Evolutionary conservation across 2,888 invertebrate species (phyloP).

Genomic region (Zygogramma bicolorata): DNA sequence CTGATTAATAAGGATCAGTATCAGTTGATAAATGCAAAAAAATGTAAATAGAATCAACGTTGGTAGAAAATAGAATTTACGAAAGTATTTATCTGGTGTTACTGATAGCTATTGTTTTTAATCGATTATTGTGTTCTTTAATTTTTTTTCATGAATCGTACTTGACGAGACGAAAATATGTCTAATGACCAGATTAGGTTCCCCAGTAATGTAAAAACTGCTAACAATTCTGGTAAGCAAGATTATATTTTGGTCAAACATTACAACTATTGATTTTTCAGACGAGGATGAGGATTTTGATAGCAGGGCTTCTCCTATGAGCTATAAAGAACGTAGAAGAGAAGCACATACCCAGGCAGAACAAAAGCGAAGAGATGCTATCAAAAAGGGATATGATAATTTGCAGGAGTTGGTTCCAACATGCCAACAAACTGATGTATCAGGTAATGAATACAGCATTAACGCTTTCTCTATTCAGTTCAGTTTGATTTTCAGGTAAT

Average conservation of each 20-base stretch:
- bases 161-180: slow-evolving; percentile 15
- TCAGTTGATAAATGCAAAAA: too few relatives aligned
- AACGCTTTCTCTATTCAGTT: too few relatives aligned
- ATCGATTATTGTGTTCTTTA: too few relatives aligned
- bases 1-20: too few relatives aligned
- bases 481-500: too few relatives aligned
- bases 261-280: slow-evolving; percentile 17
- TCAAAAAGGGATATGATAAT: slow-evolving; percentile 96
- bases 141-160: neutral
- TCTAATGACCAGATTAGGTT: slow-evolving; percentile 29
- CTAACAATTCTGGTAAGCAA: slow-evolving; percentile 33
- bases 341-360: slow-evolving; percentile 98
- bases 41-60: too few relatives aligned
- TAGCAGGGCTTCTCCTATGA: slow-evolving; percentile 74
- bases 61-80: too few relatives aligned
- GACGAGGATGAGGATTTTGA: slow-evolving; percentile 75
- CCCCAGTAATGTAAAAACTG: neutral
- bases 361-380: slow-evolving; percentile 95
- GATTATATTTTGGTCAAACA: neutral
- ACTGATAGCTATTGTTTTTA: too few relatives aligned
- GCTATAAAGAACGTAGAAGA: slow-evolving; percentile 92
- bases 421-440: slow-evolving; percentile 92
- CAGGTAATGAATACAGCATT: slow-evolving; percentile 68
- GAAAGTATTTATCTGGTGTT: too few relatives aligned
- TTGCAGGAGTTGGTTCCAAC: slow-evolving; percentile 93